Evolutionary conservation across 1,140 invertebrate species (phyloP), one percentile per base, ranked within the genome.

Genomic region (Saccostrea echinata): DNA sequence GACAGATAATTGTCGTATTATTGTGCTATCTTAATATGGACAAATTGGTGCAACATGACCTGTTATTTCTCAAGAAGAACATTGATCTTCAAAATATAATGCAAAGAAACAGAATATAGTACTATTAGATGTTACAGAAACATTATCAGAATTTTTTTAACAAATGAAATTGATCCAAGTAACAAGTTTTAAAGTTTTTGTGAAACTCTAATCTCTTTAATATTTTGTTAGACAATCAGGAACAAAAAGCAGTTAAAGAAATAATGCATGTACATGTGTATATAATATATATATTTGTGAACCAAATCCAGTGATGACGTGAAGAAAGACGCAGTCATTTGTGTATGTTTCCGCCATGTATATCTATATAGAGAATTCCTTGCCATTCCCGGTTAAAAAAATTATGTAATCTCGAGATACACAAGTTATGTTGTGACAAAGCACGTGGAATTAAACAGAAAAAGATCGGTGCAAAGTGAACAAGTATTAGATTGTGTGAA

Each of bases 311-410:
- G 68, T 76, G 68, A 30, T 27, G 68, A 76, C 16, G 24, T 30
- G 24, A 30, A 76, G 68, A 76, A 30, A 16, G 27, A 76, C 24
- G 68, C 24, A 27, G 68, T 76, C 27, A 27, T 76, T 27, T 3
- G 27, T 76, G 68, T 76, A 76, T 16, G 16, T 30, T 71, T 76
- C 68, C 33, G 68, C 68, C 68, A 76, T 76, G 30, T 76, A 76
- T 76, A 76, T 64, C 57, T 64, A 64, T 76, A 27, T 76, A 76
- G 27, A 76, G 68, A 76, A 76, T 76, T 76, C 68, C 68, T 76
- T 76, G 68, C 68, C 68, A 76, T 76, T 76, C 68, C 68, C 68
- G 68, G 68, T 76, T 30, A 76, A 76, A 30, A 76, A 27, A 12
- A 76, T 12, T 33, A 3, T 76, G 68, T 76, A 76, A 76, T 76